phyloP scores from a whole-genome alignment of 2,888 invertebrate species.

The Lepidonotus clava region DNA sequence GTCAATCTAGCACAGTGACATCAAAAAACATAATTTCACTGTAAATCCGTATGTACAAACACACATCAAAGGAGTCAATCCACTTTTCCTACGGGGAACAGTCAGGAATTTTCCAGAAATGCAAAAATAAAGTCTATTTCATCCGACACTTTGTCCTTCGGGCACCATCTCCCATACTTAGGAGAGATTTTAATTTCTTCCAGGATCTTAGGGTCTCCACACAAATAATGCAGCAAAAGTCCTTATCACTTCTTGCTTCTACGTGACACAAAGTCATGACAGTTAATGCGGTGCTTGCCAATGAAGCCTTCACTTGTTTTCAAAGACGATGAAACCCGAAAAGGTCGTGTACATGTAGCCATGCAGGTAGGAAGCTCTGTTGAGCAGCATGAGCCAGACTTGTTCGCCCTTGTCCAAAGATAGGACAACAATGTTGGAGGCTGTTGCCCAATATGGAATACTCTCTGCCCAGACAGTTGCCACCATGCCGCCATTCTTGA shows the following conservation, averaged over 20 bases:
- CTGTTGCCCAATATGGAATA: slow-evolving; percentile 78
- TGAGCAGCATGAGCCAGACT: slow-evolving; percentile 67
- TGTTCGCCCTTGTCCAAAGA: slow-evolving; percentile 54
- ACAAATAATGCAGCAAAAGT: not conserved
- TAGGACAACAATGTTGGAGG: slow-evolving; percentile 61
- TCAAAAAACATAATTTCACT: not conserved
- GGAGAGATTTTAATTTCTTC: too few relatives aligned
- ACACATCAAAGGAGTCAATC: not conserved
- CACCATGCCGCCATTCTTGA: slow-evolving; percentile 74
- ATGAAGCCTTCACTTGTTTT: slow-evolving; percentile 56
- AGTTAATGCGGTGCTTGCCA: not conserved
- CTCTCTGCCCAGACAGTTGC: slow-evolving; percentile 80
- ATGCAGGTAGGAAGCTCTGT: slow-evolving; percentile 76
- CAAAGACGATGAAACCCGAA: slow-evolving; percentile 77
- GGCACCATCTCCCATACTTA: too few relatives aligned
- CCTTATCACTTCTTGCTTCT: slow-evolving; percentile 1
- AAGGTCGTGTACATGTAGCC: slow-evolving; percentile 80
- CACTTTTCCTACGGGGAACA: not conserved
- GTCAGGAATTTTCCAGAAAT: not conserved
- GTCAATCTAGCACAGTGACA: not conserved
- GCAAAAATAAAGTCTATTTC: not conserved
- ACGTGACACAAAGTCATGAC: not conserved
- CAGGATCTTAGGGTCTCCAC: too few relatives aligned
- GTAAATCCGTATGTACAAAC: not conserved
- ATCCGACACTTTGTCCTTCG: not conserved